These are phyloP conservation scores for Eueremaeus valkanovi DNA, from an alignment of 2,888 invertebrate genomes.

Conservation along the genomic window DNA sequence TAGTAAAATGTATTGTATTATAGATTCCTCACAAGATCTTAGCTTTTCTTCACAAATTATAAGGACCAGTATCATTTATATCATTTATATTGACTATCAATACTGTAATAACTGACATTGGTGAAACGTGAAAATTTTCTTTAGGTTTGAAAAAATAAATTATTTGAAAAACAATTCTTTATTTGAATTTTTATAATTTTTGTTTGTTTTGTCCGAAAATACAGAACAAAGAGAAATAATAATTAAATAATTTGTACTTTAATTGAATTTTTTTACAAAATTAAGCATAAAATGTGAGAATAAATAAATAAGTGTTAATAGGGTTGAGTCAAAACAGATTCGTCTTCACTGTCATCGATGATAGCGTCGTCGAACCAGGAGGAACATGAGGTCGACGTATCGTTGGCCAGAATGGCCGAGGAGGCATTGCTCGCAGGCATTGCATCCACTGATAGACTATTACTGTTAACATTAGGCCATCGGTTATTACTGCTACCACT, in stretches of 20 bases:
- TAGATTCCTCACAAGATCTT: no score
- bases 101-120: no score
- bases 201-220: background rate
- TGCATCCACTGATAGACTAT: conserved; percentile 39
- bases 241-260: background rate
- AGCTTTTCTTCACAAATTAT: no score
- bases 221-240: background rate
- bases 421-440: conserved; percentile 43
- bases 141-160: no score
- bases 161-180: no score
- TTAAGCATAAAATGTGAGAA: background rate
- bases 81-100: no score
- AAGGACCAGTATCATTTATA: no score
- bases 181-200: background rate
- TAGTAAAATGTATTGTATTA: no score
- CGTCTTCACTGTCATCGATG: conserved; percentile 41
- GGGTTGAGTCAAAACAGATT: conserved; percentile 21
- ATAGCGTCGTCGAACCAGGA: conserved; percentile 44
- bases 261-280: conserved; percentile 15
- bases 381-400: conserved; percentile 43
- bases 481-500: conserved; percentile 22
- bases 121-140: no score
- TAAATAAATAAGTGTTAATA: conserved; percentile 24
- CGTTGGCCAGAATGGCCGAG: conserved; percentile 42
- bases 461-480: conserved; percentile 26